Conservation (phyloP, 2,888 invertebrate genomes). For the Drosophila sordidula region DNA sequence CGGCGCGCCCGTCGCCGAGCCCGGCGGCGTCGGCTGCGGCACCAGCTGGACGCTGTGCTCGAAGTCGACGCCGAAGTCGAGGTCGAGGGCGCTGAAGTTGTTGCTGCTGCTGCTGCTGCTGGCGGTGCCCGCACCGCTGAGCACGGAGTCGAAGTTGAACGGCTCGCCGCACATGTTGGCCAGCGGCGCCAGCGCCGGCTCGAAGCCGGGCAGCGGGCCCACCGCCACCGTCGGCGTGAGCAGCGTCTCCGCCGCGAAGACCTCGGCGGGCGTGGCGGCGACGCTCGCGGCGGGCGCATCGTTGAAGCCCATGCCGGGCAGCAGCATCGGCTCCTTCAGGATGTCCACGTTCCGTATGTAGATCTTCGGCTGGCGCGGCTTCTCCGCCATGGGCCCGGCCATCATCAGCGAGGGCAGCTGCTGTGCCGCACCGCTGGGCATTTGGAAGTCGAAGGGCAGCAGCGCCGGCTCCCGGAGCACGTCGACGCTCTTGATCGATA, state of each 20-base stretch:
- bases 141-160: slow-evolving; percentile 63
- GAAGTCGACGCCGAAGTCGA: slow-evolving; percentile 70
- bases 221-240: slow-evolving; percentile 54
- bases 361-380: slow-evolving; percentile 83
- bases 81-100: slow-evolving; percentile 62
- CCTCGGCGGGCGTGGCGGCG: slow-evolving; percentile 17
- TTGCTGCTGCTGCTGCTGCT: slow-evolving; percentile 26
- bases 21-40: slow-evolving; percentile 59
- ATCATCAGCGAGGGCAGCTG: slow-evolving; percentile 2
- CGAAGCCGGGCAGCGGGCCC: slow-evolving; percentile 54
- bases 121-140: slow-evolving; percentile 38
- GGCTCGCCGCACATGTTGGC: slow-evolving; percentile 57
- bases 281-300: slow-evolving; percentile 16
- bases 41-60: slow-evolving; percentile 51
- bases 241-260: slow-evolving; percentile 50
- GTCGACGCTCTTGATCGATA: slow-evolving; percentile 84
- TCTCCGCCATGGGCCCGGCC: slow-evolving; percentile 39
- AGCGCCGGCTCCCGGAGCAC: slow-evolving; percentile 82
- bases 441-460: slow-evolving; percentile 74
- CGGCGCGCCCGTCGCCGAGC: too few relatives aligned
- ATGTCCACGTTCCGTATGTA: slow-evolving; percentile 85
- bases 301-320: slow-evolving; percentile 65
- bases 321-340: slow-evolving; percentile 82
- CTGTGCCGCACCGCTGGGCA: slow-evolving; percentile 36
- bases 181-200: slow-evolving; percentile 56